These are phyloP conservation scores for Andrena hattorfiana DNA, from an alignment of 2,888 invertebrate species.

Conservation along the genomic window DNA sequence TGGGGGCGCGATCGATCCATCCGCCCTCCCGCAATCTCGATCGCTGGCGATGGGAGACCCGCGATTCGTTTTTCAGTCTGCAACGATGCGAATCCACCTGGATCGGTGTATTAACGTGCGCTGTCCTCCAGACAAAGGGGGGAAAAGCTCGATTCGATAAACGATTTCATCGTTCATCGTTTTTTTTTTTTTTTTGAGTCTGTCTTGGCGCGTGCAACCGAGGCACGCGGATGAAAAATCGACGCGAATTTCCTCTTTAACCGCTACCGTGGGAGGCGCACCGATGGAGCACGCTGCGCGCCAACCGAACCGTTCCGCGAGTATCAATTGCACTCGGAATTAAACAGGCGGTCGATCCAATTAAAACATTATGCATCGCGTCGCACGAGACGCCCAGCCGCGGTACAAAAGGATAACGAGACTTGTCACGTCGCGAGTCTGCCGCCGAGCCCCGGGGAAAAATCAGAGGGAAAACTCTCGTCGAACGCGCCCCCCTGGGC, in stretches of 20 bases:
- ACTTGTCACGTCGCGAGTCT: slow-evolving; percentile 27
- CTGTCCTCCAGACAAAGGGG: slow-evolving; percentile 26
- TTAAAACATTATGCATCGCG: slow-evolving; percentile 70
- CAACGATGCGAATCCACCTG: slow-evolving; percentile 8
- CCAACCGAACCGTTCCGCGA: slow-evolving; percentile 51
- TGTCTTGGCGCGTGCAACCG: neutral
- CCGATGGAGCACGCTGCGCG: neutral
- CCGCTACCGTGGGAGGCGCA: neutral
- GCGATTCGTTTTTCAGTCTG: neutral
- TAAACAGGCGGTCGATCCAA: slow-evolving; percentile 66
- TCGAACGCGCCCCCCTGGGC: slow-evolving; percentile 11
- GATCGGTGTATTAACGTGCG: slow-evolving; percentile 21
- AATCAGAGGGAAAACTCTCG: slow-evolving; percentile 14
- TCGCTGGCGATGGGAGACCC: neutral
- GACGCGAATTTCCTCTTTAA: neutral
- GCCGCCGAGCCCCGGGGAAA: neutral
- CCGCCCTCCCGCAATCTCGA: neutral
- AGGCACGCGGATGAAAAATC: slow-evolving; percentile 3
- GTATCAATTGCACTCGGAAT: slow-evolving; percentile 68
- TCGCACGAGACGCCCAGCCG: slow-evolving; percentile 51
- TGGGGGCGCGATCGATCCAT: neutral
- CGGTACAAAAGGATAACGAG: slow-evolving; percentile 61
- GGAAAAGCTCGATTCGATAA: slow-evolving; percentile 32
- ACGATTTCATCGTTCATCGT: slow-evolving; percentile 17
- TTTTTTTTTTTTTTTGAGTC: too few species aligned